Evolutionary conservation across 2,888 invertebrate species (phyloP), one percentile per base, ranked within the genome.

Genomic region (Cheilosia soror): DNA sequence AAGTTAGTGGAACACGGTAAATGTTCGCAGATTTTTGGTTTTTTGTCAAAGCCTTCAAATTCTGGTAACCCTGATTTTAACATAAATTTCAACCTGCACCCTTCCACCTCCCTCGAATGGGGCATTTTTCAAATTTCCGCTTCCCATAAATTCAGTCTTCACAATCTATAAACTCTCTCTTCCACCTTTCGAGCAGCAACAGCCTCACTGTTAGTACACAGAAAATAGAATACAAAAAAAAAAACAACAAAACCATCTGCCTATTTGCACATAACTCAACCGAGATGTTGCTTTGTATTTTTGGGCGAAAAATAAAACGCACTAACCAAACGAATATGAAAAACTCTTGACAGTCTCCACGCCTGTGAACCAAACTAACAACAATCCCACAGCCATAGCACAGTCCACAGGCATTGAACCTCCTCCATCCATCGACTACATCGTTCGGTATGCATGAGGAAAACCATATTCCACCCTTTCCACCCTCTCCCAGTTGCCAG

Each of bases 261-360:
- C 81, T 81, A 81, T 85, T 85, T 76, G 76, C 76, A 62, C 77
- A 85, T 85, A 85, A 85, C 81, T 85, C 81, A 85, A 63, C 65
- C 75, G 44, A 76, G 33, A 77, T 76, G 75, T 58, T 85, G 53
- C 71, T 81, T 85, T 81, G 71, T 76, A 69, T 60, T 76, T 75
- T 73, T 55, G 31, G 37, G 44, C 53, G 29, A 65, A 51, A 47
- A 47, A 40, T 27, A 31, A 58, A 60, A 60, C 33, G 57, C 55
- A 15, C 53, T 42, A 40, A 53, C 49, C 40, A 37, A 58, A 71
- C 33, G 49, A 72, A 71, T 62, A 53, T 66, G 51, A 60, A 81
- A 84, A 72, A 85, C 42, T 68, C 81, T 51, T 68, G 72, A 76
- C 75, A 63, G 71, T 65, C 58, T 73, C 66, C 9, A 5, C 60